Percentiles rank a stretch among this genome's conserved stretches.
phyloP scores from a whole-genome alignment of 2,797 vertebrate species.

The Halcyon badia region DNA sequence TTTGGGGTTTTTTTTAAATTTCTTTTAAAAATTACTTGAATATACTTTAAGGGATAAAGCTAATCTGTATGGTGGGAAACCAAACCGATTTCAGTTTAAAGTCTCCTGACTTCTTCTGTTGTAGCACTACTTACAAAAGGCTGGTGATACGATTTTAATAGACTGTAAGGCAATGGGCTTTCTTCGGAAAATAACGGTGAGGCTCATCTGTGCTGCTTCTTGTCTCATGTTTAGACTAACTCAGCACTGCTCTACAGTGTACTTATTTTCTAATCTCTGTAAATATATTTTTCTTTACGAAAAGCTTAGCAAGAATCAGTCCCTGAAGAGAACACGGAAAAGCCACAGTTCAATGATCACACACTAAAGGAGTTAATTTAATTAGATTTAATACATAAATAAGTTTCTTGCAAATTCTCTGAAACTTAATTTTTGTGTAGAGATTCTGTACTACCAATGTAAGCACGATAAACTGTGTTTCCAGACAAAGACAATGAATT shows the following conservation, averaged over 20 bases:
- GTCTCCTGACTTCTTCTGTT: background rate
- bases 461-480: background rate
- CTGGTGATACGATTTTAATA: background rate
- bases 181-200: background rate
- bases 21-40: background rate
- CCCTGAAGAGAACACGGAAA: background rate
- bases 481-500: background rate
- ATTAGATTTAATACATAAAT: background rate
- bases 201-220: background rate
- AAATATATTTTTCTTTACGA: background rate
- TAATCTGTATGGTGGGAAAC: background rate
- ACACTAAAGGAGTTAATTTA: background rate
- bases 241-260: background rate
- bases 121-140: background rate
- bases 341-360: background rate
- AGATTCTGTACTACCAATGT: background rate
- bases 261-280: background rate
- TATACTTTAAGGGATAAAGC: background rate
- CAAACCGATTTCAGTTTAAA: background rate
- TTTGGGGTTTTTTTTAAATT: rapidly evolving
- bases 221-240: background rate
- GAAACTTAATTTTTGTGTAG: background rate
- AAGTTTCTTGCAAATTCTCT: background rate
- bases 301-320: background rate
- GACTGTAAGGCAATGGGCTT: background rate